These are phyloP conservation scores for Stenotaenia linearis DNA, from an alignment of 2,888 invertebrate species.

Conservation along the genomic window DNA sequence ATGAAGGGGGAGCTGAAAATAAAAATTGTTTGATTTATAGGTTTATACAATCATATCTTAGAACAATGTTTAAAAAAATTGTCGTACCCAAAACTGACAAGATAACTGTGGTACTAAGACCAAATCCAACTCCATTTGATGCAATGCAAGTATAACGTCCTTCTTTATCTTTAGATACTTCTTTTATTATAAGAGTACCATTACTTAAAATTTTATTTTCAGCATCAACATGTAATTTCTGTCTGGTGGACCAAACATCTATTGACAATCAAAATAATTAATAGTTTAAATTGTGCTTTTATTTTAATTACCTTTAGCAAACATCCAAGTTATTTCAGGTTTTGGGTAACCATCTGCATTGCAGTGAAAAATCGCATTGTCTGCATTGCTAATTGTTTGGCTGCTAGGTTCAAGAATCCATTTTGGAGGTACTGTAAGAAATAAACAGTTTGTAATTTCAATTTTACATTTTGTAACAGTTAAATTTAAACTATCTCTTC, in stretches of 20 bases:
- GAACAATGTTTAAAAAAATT: too few species aligned
- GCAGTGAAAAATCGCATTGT: slow-evolving; percentile 15
- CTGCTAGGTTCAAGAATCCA: slow-evolving; percentile 34
- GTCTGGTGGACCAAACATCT: neutral
- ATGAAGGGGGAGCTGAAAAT: neutral
- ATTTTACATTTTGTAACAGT: too few species aligned
- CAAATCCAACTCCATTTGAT: slow-evolving; percentile 9
- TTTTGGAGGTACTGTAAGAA: slow-evolving; percentile 35
- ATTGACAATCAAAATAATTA: neutral
- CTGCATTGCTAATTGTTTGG: slow-evolving; percentile 21
- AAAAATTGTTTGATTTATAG: too few species aligned
- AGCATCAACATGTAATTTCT: neutral
- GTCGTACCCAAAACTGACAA: neutral
- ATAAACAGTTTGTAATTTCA: neutral
- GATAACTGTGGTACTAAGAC: neutral
- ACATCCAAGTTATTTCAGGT: slow-evolving; percentile 7
- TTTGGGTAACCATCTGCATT: slow-evolving; percentile 6
- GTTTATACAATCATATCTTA: too few species aligned
- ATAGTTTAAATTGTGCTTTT: neutral
- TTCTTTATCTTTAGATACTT: slow-evolving; percentile 8
- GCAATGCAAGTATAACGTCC: neutral
- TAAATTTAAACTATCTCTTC: too few species aligned
- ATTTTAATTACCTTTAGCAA: neutral
- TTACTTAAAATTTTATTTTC: neutral
- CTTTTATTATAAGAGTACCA: neutral